Evolutionary conservation across 92 coral and sea anemone species (phyloP), one percentile per base, ranked within the genome.

Genomic region (Scolanthus callimorphus): DNA sequence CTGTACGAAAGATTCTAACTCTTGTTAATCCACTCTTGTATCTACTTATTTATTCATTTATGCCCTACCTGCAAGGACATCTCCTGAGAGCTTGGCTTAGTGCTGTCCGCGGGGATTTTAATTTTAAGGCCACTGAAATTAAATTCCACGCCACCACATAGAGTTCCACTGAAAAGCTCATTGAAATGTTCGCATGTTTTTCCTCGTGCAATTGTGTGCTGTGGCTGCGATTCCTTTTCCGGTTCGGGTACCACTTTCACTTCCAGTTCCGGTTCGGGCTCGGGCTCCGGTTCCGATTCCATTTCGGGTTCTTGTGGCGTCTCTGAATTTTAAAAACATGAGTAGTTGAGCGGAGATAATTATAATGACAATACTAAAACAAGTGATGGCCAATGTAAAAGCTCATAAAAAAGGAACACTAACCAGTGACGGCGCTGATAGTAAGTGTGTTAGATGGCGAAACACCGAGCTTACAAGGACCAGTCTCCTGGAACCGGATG

Each of bases 371-470:
- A n/a, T n/a, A n/a, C n/a, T n/a, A n/a, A n/a, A n/a, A n/a, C n/a
- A n/a, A n/a, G n/a, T n/a, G n/a, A n/a, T n/a, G n/a, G n/a, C n/a
- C n/a, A n/a, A n/a, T n/a, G n/a, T n/a, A n/a, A n/a, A n/a, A n/a
- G n/a, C n/a, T n/a, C n/a, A n/a, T n/a, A n/a, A n/a, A n/a, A n/a
- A n/a, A n/a, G n/a, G n/a, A n/a, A 9, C 20, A 57, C 85, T 55
- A 25, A 83, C 90, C 85, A 29, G 74, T 41, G 9, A 48, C 41
- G 11, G 81, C 85, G 25, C 72, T 75, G 39, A 83, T 66, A n/a
- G 67, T 78, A 20, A 83, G 45, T n/a, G 39, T 78, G 38, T 55
- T 60, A 31, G 47, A 52, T 2, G 90, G 71, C 8, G 67, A 69
- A 11, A 62, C 25, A 17, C 29, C 43, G 19, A 83, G 31, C 60